Conservation (phyloP, 2,888 invertebrate species). For the Trachelus tabidus region DNA sequence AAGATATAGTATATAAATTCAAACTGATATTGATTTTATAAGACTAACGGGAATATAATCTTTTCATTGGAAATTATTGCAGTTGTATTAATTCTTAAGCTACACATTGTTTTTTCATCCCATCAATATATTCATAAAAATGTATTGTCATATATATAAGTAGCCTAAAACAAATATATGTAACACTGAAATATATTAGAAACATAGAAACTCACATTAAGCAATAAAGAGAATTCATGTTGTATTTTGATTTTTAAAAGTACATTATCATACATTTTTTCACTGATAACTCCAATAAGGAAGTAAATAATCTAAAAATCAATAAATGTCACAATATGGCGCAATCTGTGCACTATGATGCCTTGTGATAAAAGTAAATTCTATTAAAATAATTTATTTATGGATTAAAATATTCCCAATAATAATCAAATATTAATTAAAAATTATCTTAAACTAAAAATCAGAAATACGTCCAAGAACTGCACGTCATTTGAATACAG, state of each 20-base stretch:
- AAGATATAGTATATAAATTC: background rate
- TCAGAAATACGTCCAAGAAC: background rate
- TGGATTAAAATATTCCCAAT: background rate
- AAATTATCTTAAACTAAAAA: background rate
- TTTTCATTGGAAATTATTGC: background rate
- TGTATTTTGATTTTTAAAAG: too few relatives aligned
- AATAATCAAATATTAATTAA: background rate
- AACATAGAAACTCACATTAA: too few relatives aligned
- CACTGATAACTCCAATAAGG: background rate
- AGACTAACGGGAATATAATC: background rate
- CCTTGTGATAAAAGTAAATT: background rate
- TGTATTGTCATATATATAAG: too few relatives aligned
- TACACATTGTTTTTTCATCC: too few relatives aligned
- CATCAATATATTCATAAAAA: too few relatives aligned
- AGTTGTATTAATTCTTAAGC: too few relatives aligned
- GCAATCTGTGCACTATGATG: background rate
- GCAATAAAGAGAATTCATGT: too few relatives aligned
- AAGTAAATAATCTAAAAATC: background rate
- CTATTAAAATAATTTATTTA: background rate
- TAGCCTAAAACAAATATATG: too few relatives aligned
- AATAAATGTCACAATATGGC: background rate
- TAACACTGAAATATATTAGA: too few relatives aligned
- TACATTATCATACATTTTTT: too few relatives aligned
- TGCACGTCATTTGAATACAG: background rate
- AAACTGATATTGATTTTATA: background rate